Conservation (phyloP, 1,140 invertebrate species). For the Pachyrhynchus sulphureomaculatus region DNA sequence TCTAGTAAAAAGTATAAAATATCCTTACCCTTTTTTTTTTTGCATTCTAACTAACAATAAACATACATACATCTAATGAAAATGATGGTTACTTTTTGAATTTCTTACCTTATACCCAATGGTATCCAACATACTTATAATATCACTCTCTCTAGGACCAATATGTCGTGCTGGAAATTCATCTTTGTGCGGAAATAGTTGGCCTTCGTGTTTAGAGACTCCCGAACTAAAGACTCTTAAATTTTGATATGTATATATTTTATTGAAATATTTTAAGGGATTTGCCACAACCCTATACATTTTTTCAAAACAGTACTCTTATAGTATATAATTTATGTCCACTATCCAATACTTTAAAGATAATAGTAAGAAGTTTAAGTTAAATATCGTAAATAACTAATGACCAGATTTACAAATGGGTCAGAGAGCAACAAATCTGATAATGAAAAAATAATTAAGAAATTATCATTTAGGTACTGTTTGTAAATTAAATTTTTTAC, state of each 20-base stretch:
- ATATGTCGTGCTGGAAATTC: constrained; percentile 87
- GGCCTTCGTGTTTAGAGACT: constrained; percentile 16
- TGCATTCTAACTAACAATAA: no score
- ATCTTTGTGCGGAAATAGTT: constrained; percentile 66
- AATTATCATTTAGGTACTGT: no score
- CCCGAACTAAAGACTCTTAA: constrained; percentile 9
- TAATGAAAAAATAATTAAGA: neutral
- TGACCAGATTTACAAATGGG: neutral
- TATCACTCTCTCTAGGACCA: constrained; percentile 83
- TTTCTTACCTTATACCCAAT: constrained; percentile 79
- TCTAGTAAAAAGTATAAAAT: no score
- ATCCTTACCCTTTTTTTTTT: no score
- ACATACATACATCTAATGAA: no score
- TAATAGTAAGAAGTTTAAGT: no score
- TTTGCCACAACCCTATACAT: neutral
- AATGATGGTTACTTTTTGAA: no score
- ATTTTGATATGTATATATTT: neutral
- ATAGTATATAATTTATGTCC: no score
- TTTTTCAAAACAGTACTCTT: no score
- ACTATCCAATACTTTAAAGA: no score
- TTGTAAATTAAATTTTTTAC: no score
- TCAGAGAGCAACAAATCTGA: constrained; percentile 4
- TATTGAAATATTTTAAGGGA: neutral
- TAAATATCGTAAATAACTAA: neutral
- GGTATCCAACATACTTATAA: constrained; percentile 80